These are phyloP conservation scores for Drosophila hydei DNA, from an alignment of 1,140 invertebrate genomes.

Conservation along the genomic window DNA sequence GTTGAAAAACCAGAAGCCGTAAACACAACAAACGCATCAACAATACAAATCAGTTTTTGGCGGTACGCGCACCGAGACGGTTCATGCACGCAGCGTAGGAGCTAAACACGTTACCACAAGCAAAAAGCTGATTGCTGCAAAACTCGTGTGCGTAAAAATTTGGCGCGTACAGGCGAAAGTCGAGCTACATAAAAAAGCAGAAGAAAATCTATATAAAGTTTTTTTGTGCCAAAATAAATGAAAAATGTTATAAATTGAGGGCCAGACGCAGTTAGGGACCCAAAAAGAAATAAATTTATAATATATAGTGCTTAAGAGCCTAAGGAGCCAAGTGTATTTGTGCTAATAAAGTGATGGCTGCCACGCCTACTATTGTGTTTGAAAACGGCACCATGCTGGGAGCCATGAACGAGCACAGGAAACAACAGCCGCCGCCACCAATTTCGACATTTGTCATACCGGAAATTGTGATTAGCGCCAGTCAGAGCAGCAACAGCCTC, in stretches of 20 bases:
- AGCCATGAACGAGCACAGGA: slow-evolving; percentile 54
- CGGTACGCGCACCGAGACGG: slow-evolving; percentile 63
- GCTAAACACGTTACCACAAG: background rate
- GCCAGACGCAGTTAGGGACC: slow-evolving; percentile 11
- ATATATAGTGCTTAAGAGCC: slow-evolving; percentile 7
- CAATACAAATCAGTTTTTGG: slow-evolving; percentile 80
- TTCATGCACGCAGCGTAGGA: slow-evolving; percentile 16
- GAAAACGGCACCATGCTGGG: slow-evolving; percentile 78
- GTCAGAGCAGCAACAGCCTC: slow-evolving; percentile 59
- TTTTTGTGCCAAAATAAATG: slow-evolving; percentile 1
- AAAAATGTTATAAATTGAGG: slow-evolving; percentile 43
- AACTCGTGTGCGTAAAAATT: slow-evolving; percentile 38
- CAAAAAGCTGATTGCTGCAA: slow-evolving; percentile 32
- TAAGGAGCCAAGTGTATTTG: slow-evolving; percentile 14
- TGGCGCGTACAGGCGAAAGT: slow-evolving; percentile 40
- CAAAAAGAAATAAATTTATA: slow-evolving; percentile 6
- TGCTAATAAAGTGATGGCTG: slow-evolving; percentile 33
- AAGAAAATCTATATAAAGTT: slow-evolving; percentile 28
- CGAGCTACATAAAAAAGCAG: slow-evolving; percentile 3
- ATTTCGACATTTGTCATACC: slow-evolving; percentile 52
- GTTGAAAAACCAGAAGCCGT: slow-evolving; percentile 70
- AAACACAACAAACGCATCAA: slow-evolving; percentile 68
- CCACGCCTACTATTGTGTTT: slow-evolving; percentile 53
- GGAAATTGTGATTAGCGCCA: slow-evolving; percentile 71
- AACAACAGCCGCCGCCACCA: slow-evolving; percentile 16